A percentile compares a stretch with the other conserved stretches of the same genome.
These are phyloP conservation scores for Epizoanthus stellaris DNA, from an alignment of 92 coral and sea anemone genomes.

Conservation along the genomic window DNA sequence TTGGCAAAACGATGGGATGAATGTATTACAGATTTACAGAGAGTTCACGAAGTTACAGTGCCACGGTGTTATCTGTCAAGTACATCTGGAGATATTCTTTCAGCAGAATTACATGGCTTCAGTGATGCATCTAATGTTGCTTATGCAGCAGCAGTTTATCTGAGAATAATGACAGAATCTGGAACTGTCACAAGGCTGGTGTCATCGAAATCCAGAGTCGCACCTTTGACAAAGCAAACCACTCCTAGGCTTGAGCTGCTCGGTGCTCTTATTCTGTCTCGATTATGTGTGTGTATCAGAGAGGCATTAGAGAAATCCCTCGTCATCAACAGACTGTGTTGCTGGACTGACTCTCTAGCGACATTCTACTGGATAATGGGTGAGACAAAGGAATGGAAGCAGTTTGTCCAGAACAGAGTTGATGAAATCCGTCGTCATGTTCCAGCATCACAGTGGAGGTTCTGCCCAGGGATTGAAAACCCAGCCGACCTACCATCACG, in stretches of 20 bases:
- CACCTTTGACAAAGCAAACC: conserved; percentile 37
- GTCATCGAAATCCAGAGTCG: conserved; percentile 46
- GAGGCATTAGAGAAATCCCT: conserved; percentile 45
- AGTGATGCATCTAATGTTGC: conserved; percentile 45
- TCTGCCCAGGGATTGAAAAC: conserved; percentile 55
- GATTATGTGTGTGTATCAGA: conserved; percentile 14
- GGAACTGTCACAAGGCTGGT: conserved; percentile 19
- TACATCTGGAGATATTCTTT: conserved; percentile 22
- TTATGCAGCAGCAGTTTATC: conserved; percentile 49
- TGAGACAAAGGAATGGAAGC: conserved; percentile 55
- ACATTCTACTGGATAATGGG: conserved; percentile 57
- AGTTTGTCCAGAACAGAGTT: conserved; percentile 60
- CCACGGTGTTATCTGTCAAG: conserved; percentile 36
- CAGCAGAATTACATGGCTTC: conserved; percentile 52
- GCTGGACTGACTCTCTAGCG: conserved; percentile 64
- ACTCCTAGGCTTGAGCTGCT: conserved; percentile 48
- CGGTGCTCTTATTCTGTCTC: conserved; percentile 28
- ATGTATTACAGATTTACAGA: conserved; percentile 10
- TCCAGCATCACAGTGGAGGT: conserved; percentile 40
- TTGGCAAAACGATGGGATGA: conserved; percentile 31
- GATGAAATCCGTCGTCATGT: conserved; percentile 55
- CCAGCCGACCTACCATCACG: conserved; percentile 66
- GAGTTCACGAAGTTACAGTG: conserved; percentile 20
- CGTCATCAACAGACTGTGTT: conserved; percentile 31
- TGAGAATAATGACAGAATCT: conserved; percentile 29